Percentiles rank a stretch among this genome's conserved stretches.
Conservation (phyloP, 2,888 invertebrate species). For the Drosophila conformis region DNA sequence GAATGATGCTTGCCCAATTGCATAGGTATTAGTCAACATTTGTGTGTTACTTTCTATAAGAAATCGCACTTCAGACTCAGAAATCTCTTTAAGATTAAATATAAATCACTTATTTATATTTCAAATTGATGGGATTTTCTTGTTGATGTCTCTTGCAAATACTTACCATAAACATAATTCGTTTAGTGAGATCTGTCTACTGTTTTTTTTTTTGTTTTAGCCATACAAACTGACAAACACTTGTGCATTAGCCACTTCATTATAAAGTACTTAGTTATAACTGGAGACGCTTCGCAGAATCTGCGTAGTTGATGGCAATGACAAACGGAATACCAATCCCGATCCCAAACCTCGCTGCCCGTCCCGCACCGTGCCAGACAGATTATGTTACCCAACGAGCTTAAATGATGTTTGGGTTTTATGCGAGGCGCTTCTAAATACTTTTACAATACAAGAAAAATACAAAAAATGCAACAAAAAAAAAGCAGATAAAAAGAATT, state of each 20-base stretch:
- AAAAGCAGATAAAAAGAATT: not conserved
- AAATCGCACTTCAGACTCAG: not conserved
- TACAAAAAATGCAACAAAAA: not conserved
- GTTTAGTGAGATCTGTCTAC: not conserved
- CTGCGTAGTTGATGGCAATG: constrained; percentile 46
- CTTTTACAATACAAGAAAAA: constrained; percentile 1
- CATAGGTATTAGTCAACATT: not conserved
- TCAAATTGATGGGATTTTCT: not conserved
- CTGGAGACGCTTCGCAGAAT: constrained; percentile 46
- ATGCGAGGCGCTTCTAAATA: constrained; percentile 24
- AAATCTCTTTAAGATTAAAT: not conserved
- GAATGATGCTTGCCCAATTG: not conserved
- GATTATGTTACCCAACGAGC: constrained; percentile 47
- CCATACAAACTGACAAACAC: constrained; percentile 24
- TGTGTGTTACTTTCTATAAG: not conserved
- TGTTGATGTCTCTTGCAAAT: not conserved
- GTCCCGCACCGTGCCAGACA: constrained; percentile 12
- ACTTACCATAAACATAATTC: not conserved
- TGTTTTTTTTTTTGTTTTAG: not conserved
- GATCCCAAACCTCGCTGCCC: constrained; percentile 12
- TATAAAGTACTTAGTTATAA: constrained; percentile 72
- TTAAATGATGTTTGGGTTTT: constrained; percentile 49
- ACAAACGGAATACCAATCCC: constrained; percentile 39
- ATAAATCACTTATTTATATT: not conserved
- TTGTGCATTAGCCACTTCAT: constrained; percentile 67